Evolutionary conservation across 2,113 vertebrate genomes (phyloP), one percentile per base, ranked within the genome.

Genomic region (Macaca nemestrina): DNA sequence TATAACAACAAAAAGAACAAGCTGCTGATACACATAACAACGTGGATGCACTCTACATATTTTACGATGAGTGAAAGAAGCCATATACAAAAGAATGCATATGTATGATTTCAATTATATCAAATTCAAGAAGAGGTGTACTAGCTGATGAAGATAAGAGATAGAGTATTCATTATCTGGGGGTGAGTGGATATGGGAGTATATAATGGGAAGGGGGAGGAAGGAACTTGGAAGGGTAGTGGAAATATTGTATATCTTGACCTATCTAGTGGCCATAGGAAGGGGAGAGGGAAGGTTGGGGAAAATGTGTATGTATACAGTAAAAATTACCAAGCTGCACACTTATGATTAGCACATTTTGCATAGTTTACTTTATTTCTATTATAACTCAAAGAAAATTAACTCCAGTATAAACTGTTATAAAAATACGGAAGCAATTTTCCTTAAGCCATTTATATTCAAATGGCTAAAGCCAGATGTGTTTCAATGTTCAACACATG

Each of bases 391-490:
- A 93, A 95, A 93, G 86, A 95, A 97, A 93, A 97, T 64, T 76
- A 96, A 93, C 61, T 94, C 27, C 57, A 95, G 90, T 40, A 83
- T 93, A 92, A 23, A 68, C 61, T 86, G 79, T 48, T 85, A 95
- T 92, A 97, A 97, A 95, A 94, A 79, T 61, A 90, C 75, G 93
- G 92, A 97, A 95, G 30, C 52, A 76, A 81, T 97, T 97, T 96
- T 96, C 61, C 6, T 93, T 90, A 96, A 93, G 40, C 43, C 50
- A 83, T 97, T 97, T 97, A 85, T 50, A 97, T 96, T 95, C 18
- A 93, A 97, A 97, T 90, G 75, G 84, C 75, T 95, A 96, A 95
- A 95, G 75, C 97, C 93, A 97, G 94, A 97, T 96, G 86, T 94
- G 38, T 87, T 97, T 97, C 88, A 92, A 52, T 96, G 88, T 97